Base-by-base conservation (phyloP, 2,888 invertebrate species). In the Cybosia mesomella region DNA sequence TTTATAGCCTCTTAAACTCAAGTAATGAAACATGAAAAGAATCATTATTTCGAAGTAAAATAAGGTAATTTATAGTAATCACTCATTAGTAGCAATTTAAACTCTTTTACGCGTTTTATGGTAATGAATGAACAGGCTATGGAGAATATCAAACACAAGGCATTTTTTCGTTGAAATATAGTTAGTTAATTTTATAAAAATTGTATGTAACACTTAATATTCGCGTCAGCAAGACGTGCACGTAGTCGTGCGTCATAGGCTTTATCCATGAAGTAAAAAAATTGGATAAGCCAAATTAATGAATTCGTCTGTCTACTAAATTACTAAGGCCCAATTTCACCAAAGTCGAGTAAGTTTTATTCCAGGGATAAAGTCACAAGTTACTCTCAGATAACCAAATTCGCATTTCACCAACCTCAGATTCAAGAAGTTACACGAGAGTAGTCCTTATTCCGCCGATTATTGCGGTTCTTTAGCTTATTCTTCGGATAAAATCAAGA, bases 141-240 rank as follows among this genome's bases (percentile, higher is more conserved):
- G 64, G 65, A 70, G 59, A 74, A 81, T 82, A 78, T 72, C 70
- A 81, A 77, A 76, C 64, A 68, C 72, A 75, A 70, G 67, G 59
- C 9, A 54, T 59, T 53, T 73, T 79, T 79, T 71, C 58, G 8
- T 72, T 72, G 71, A 75, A 77, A 75, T 79, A 74, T 72, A 78
- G 66, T 79, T 70, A 74, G 65, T 83, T 85, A 81, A 74, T 66
- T 81, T 79, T 77, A 76, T 74, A 80, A 82, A 85, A 85, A 83
- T 83, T 81, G 78, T 83, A 78, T 72, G 74, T 76, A 76, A 70
- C 80, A 86, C 83, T 92, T 89, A 88, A 89, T 88, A 91, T 92
- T 91, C 91, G 87, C 88, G 83, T 85, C 89, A 84, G 87, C 82
- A 77, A 85, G 81, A 83, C 82, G 81, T n/a, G 84, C 83, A 86